Base-by-base conservation (phyloP, 2,888 invertebrate species). In the Anodontia alba region DNA sequence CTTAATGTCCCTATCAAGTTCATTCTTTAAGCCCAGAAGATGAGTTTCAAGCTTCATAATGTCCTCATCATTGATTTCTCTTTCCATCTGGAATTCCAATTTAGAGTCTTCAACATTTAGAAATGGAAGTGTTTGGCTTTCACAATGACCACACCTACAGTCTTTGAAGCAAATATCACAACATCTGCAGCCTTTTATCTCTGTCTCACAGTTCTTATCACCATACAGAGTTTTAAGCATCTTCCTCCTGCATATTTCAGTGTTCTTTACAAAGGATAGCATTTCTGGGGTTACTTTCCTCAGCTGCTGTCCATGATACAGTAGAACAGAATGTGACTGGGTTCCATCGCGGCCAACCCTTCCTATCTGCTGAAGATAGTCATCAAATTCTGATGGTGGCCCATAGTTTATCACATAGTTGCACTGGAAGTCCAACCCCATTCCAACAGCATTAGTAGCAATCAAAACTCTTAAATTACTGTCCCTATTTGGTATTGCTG, bases 401-500 rank as follows among this genome's bases (percentile, higher is more conserved):
- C 73, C 73, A 57, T 73, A 73, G 57, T 73, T 51, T 1, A 73
- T 36, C 0, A 57, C 42, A 57, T n/a, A 20, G 57, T 73, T 54
- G 38, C 26, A 8, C 49, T 49, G 17, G 20, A 73, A 73, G 38
- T 73, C 42, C 29, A 73, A n/a, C 3, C 73, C 73, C 73, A 73
- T 73, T 38, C 73, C 57, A 57, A 57, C 73, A 36, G 73, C 73
- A 57, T 73, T 73, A 38, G 73, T 57, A 38, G 57, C 54, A 57
- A 57, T 54, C 17, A 73, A 38, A 20, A 73, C 42, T 17, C 57
- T 31, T n/a, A 69, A n/a, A n/a, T 2, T 42, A 26, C 71, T 51
- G 20, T 33, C 36, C 5, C 5, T 38, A 12, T 10, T 3, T 0
- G 31, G 36, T 17, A 72, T 72, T 7, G 49, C 33, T 1, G 23